Base-by-base conservation (phyloP, 1,140 invertebrate species). In the Oscheius sp. region DNA sequence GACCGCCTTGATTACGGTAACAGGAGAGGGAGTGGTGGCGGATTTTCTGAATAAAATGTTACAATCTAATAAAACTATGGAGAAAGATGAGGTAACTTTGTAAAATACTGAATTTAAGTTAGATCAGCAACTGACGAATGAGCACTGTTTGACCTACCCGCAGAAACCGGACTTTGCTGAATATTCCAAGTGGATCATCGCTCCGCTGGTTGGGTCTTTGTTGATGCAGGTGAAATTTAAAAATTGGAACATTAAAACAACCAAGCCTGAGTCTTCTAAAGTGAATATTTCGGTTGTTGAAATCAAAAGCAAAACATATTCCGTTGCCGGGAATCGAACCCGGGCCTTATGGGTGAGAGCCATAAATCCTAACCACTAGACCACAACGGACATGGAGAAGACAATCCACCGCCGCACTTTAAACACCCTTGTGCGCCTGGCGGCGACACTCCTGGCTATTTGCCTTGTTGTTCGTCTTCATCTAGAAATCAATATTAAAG, bases 261-360 rank as follows among this genome's bases (percentile, higher is more conserved):
- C n/a, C n/a, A n/a, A n/a, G n/a, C n/a, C n/a, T n/a, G n/a, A n/a
- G n/a, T n/a, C n/a, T n/a, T n/a, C n/a, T n/a, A n/a, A n/a, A n/a
- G n/a, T n/a, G n/a, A n/a, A n/a, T n/a, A n/a, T n/a, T n/a, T n/a
- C n/a, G n/a, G n/a, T n/a, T n/a, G n/a, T n/a, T n/a, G n/a, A n/a
- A n/a, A n/a, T n/a, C n/a, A n/a, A n/a, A n/a, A n/a, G n/a, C n/a
- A n/a, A n/a, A n/a, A n/a, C n/a, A n/a, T n/a, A n/a, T 64, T 64
- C 34, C 62, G 88, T 88, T 90, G 90, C 90, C 89, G 90, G 90
- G 90, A 91, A 90, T 90, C 89, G 90, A 91, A 90, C 89, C 89
- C 89, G 89, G 89, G 89, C 89, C 89, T 90, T 88, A 89, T 89
- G 89, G 89, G 90, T 90, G 90, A 90, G 88, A 91, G 89, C 90